phyloP scores from a whole-genome alignment of 2,888 invertebrate genomes.

The Acanthosoma haemorrhoidale region DNA sequence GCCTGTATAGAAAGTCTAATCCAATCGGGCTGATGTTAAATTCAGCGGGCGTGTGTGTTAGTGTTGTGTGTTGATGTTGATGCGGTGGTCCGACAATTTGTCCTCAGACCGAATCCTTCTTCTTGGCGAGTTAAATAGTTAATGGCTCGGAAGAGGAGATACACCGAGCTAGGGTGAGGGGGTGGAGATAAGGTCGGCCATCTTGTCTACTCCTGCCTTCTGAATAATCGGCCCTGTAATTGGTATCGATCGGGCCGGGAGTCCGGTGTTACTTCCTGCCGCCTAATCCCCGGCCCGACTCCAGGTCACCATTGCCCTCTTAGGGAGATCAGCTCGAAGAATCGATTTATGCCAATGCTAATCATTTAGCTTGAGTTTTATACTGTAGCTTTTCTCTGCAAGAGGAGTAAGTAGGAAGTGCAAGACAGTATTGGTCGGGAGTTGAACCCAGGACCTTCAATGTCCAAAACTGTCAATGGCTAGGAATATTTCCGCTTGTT shows the following conservation, averaged over 20 bases:
- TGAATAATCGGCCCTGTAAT: constrained; percentile 26
- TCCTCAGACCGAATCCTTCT: background rate
- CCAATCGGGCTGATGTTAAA: constrained; percentile 23
- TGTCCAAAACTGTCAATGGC: no score
- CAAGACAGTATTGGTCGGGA: no score
- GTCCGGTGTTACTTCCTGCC: background rate
- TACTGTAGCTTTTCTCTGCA: no score
- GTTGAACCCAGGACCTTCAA: no score
- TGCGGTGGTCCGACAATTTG: background rate
- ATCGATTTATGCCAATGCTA: constrained; percentile 9
- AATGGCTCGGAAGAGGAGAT: constrained; percentile 25
- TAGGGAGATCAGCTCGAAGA: no score
- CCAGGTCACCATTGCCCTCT: no score
- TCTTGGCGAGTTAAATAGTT: constrained; percentile 13
- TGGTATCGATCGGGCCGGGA: constrained; percentile 1
- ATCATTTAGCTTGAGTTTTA: no score
- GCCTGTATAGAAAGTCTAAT: constrained; percentile 9
- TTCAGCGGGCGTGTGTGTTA: constrained; percentile 3
- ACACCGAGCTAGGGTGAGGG: background rate
- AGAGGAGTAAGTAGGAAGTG: no score
- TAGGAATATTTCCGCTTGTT: no score
- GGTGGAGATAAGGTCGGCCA: constrained; percentile 14
- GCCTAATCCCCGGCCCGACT: background rate
- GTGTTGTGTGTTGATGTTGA: background rate
- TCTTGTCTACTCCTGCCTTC: constrained; percentile 1